phyloP scores from a whole-genome alignment of 1,140 invertebrate genomes.

The Nomia melanderi region DNA sequence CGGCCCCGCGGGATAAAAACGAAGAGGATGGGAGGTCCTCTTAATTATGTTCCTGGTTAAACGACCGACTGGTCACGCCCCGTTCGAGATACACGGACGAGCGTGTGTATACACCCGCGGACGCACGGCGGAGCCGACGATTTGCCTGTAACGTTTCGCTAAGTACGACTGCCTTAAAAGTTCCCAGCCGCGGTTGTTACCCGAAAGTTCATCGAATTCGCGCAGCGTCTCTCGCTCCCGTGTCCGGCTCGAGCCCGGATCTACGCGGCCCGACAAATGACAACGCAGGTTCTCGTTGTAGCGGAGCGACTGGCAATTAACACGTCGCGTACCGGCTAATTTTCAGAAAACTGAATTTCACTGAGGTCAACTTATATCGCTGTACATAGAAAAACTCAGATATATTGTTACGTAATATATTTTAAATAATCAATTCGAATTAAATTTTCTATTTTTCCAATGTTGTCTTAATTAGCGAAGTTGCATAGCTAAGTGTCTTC shows the following conservation, averaged over 20 bases:
- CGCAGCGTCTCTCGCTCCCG: conserved; percentile 6
- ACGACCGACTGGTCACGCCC: conserved; percentile 57
- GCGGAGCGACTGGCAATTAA: too few relatives aligned
- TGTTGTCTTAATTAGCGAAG: too few relatives aligned
- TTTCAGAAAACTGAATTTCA: too few relatives aligned
- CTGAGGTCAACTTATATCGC: too few relatives aligned
- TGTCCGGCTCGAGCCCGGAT: too few relatives aligned
- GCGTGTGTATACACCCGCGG: neutral
- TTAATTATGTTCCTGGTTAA: conserved; percentile 66
- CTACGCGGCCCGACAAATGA: neutral
- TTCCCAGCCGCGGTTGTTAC: conserved; percentile 5
- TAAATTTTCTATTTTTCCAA: too few relatives aligned
- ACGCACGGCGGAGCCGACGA: conserved; percentile 3
- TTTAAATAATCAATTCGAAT: too few relatives aligned
- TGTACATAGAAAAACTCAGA: too few relatives aligned
- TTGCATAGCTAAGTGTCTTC: too few relatives aligned
- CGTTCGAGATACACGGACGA: conserved; percentile 48
- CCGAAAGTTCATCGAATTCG: conserved; percentile 44
- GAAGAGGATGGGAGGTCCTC: conserved; percentile 36
- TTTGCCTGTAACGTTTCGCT: conserved; percentile 44
- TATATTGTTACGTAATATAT: too few relatives aligned
- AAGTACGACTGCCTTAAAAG: conserved; percentile 37
- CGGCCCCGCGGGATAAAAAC: conserved; percentile 38
- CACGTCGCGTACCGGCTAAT: too few relatives aligned
- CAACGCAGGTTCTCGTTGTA: neutral